These are phyloP conservation scores for Calliphora vicina DNA, from an alignment of 1,140 invertebrate genomes.

Conservation along the genomic window DNA sequence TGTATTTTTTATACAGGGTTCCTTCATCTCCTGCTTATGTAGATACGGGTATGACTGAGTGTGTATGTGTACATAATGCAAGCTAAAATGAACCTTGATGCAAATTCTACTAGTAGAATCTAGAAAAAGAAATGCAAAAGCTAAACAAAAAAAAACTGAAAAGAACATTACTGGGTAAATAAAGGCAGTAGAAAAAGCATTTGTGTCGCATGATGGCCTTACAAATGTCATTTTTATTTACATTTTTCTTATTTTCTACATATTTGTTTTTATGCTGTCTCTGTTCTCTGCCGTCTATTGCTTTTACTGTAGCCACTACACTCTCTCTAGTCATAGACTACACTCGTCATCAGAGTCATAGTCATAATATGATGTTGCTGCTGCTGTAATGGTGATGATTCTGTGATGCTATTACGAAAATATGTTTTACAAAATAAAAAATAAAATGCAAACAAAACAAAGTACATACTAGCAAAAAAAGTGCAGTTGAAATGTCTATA, in stretches of 20 bases:
- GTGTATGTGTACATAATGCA: background rate
- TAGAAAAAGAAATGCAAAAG: background rate
- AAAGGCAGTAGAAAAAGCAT: background rate
- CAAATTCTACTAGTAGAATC: background rate
- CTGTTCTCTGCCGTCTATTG: background rate
- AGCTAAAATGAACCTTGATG: background rate
- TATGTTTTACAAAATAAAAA: background rate
- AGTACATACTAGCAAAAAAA: background rate
- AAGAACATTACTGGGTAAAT: slow-evolving; percentile 13
- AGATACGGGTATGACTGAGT: background rate
- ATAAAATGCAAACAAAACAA: background rate
- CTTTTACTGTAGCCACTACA: background rate
- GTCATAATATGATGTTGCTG: background rate
- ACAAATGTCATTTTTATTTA: background rate
- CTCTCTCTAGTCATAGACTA: background rate
- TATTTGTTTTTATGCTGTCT: background rate
- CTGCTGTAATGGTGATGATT: background rate
- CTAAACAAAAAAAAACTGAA: background rate
- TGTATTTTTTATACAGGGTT: background rate
- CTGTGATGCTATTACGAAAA: background rate
- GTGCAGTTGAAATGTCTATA: background rate
- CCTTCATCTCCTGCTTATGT: background rate
- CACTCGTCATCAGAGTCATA: background rate
- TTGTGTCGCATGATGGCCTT: slow-evolving; percentile 15
- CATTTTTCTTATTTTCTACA: background rate